Conservation (phyloP, 2,797 vertebrate species). For the Microchirus variegatus region DNA sequence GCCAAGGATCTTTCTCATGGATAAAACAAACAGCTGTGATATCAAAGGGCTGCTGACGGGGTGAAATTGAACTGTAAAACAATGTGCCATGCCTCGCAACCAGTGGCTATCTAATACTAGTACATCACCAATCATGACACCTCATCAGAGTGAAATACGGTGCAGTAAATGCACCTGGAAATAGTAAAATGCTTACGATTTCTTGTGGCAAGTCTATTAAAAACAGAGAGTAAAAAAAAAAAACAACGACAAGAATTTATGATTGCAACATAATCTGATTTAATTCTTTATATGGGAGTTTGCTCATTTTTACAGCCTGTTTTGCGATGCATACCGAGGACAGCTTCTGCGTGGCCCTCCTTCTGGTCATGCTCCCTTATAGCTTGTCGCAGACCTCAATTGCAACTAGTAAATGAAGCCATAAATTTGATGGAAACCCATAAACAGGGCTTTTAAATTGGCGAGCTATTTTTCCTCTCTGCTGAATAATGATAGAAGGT, state of each 20-base stretch:
- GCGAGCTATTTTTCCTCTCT: conserved; percentile 58
- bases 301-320: conserved; percentile 39
- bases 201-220: conserved; percentile 13
- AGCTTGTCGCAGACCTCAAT: conserved; percentile 67
- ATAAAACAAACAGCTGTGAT: conserved; percentile 75
- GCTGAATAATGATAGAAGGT: conserved; percentile 60
- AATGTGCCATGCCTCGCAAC: conserved; percentile 56
- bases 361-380: conserved; percentile 49
- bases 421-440: conserved; percentile 71
- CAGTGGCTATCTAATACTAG: conserved; percentile 53
- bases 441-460: conserved; percentile 70
- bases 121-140: conserved; percentile 69
- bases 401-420: conserved; percentile 70
- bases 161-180: conserved; percentile 43
- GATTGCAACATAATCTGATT: conserved; percentile 33
- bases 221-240: conserved; percentile 5
- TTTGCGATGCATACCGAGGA: conserved; percentile 26
- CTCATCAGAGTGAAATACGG: conserved; percentile 62
- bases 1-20: conserved; percentile 53
- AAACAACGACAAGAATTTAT: background rate
- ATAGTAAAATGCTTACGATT: conserved; percentile 26
- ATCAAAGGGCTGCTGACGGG: conserved; percentile 66
- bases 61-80: conserved; percentile 76
- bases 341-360: conserved; percentile 21
- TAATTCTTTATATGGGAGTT: conserved; percentile 15